Evolutionary conservation across 2,888 invertebrate species (phyloP).

Genomic region (Gastrophysa polygoni): DNA sequence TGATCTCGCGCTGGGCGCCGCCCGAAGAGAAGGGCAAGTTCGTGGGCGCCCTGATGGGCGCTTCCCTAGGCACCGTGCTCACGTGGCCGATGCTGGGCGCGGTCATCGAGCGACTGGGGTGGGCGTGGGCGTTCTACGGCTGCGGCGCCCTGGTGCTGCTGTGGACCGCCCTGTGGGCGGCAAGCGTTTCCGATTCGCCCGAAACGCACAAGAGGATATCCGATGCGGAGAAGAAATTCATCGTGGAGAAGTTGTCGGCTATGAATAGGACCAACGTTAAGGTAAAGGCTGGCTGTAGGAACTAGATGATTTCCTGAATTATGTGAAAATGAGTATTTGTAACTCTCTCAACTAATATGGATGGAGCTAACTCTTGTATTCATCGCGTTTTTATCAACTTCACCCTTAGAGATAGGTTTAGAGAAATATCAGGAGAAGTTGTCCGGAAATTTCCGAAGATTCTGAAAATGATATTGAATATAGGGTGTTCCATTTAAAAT

Average conservation of each 20-base stretch:
- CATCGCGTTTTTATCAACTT: too few relatives aligned
- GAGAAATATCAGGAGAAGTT: too few relatives aligned
- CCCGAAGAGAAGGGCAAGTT: constrained; percentile 75
- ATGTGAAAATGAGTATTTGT: too few relatives aligned
- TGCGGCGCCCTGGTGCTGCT: constrained; percentile 53
- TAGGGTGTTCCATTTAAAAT: too few relatives aligned
- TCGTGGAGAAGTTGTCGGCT: constrained; percentile 53
- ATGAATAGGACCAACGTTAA: constrained; percentile 34
- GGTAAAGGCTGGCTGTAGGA: too few relatives aligned
- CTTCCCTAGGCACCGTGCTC: constrained; percentile 72
- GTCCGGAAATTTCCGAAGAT: too few relatives aligned
- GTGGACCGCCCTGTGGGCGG: constrained; percentile 57
- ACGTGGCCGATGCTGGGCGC: constrained; percentile 72
- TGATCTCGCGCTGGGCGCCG: constrained; percentile 75
- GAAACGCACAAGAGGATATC: constrained; percentile 62
- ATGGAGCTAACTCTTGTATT: too few relatives aligned
- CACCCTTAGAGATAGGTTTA: too few relatives aligned
- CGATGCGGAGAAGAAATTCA: constrained; percentile 59
- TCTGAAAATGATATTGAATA: too few relatives aligned
- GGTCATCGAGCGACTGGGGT: constrained; percentile 67
- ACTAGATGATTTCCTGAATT: too few relatives aligned
- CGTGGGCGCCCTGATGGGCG: constrained; percentile 73
- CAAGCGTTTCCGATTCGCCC: constrained; percentile 63
- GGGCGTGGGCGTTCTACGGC: constrained; percentile 61
- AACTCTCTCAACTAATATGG: too few relatives aligned